Base-by-base conservation (phyloP, 2,113 vertebrate genomes). In the Rhabdomys dilectus region DNA sequence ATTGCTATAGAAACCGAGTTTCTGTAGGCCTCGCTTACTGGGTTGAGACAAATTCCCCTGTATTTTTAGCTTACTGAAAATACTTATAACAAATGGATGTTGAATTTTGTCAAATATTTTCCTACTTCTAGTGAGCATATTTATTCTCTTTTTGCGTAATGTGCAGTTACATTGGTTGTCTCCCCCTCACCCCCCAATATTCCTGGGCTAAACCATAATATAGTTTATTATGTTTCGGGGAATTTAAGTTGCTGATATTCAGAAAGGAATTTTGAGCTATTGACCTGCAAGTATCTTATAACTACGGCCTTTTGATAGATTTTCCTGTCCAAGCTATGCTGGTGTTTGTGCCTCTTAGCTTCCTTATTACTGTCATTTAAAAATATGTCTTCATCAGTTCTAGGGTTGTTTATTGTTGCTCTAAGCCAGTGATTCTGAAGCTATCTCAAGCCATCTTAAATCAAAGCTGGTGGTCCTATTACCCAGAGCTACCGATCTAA, bases 241-340 rank as follows among this genome's bases (percentile, higher is more conserved):
- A 70, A 42, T 88, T 96, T 29, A 90, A 80, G 42, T 92, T 93
- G n/a, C 48, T 96, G 62, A 62, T 64, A 66, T 77, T 95, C 93
- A 88, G 93, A 82, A 58, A 91, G 58, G 13, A 80, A 62, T 42
- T 94, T 94, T 89, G 36, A 78, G 36, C 77, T 93, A 66, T 34
- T 91, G 19, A 17, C 64, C 51, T 68, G 7, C 66, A 93, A 68
- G 56, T 80, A 16, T 91, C 36, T 80, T 94, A n/a, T 60, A 91
- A 89, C 15, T 64, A 82, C 45, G 72, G 45, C 45, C 21, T 48
- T 95, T 91, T 64, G n/a, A 78, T 22, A 89, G 42, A 13, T 39
- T 91, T 94, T 91, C 39, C 16, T 62, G 21, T 60, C 39, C 31
- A 34, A 1, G 26, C 51, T 82, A 34, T n/a, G 72, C 8, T 45